Conservation (phyloP, 2,888 invertebrate genomes). For the Diarsia brunnea region DNA sequence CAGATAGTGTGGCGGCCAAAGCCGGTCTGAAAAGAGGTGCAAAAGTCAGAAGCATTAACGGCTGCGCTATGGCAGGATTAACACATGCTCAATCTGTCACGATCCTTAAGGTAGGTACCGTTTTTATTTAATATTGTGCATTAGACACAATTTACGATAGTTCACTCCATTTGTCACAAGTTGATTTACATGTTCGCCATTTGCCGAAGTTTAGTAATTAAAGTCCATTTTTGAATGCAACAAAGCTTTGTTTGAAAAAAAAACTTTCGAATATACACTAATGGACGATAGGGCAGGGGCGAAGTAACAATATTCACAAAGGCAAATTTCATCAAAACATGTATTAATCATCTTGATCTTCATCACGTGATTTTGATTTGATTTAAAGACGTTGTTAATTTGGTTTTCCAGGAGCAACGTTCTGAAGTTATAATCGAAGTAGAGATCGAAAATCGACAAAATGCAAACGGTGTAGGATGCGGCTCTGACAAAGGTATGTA, state of each 20-base stretch:
- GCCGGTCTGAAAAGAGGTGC: constrained; percentile 97
- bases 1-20: constrained; percentile 96
- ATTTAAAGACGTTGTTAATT: neutral
- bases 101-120: constrained; percentile 93
- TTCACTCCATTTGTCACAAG: neutral
- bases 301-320: neutral
- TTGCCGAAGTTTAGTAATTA: neutral
- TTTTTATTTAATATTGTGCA: constrained; percentile 12
- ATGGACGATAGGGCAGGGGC: neutral
- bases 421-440: constrained; percentile 95
- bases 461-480: constrained; percentile 76
- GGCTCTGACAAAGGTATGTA: constrained; percentile 88
- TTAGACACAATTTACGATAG: neutral
- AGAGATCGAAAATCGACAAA: constrained; percentile 87
- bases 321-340: neutral
- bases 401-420: constrained; percentile 92
- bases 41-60: constrained; percentile 97
- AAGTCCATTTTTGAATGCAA: neutral
- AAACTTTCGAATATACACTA: too few relatives aligned
- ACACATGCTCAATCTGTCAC: constrained; percentile 97
- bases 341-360: too few relatives aligned
- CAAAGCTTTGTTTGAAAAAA: neutral
- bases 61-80: constrained; percentile 94
- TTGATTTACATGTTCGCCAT: neutral
- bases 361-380: too few relatives aligned